Base-by-base conservation (phyloP, 2,888 invertebrate species). In the Notocelia uddmanniana region DNA sequence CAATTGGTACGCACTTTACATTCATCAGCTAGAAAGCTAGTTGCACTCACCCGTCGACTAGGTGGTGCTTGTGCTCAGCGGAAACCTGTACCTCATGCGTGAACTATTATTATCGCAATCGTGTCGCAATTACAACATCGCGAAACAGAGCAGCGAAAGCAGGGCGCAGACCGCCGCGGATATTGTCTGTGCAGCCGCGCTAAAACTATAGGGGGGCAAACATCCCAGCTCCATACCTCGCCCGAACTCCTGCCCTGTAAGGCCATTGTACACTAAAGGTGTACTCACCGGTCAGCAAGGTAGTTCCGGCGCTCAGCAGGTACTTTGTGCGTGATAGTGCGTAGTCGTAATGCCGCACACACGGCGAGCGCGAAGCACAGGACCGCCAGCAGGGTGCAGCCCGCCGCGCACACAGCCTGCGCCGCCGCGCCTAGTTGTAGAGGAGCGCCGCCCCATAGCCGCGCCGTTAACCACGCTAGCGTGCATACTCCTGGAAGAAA, bases 351-450 rank as follows among this genome's bases (percentile, higher is more conserved):
- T 73, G 96, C 94, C 31, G 97, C 95, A 79, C 95, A 96, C 78
- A 95, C 89, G 75, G 96, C 96, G 68, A 97, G 93, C 66, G 96
- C 94, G 55, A 95, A 88, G 82, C 97, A 96, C 60, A 97, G 94
- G 45, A 95, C 85, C 50, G 96, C 92, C 80, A 97, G 95, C 72
- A 97, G 94, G 37, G 95, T 94, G 77, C 96, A 95, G 71, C 96
- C 96, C 64, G 95, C 95, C 34, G 95, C 93, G 83, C 96, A 96
- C 78, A 96, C 95, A 75, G 94, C 93, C 80, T 95, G 96, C 68
- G 96, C 92, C 1, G 90, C 94, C 21, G 90, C 79, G 77, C 91
- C 95, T 83, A 84, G 92, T 91, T 88, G 95, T 88, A 83, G 94
- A 0, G 93, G 92, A 9, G 92, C 95, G 68, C 96, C 95, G 77